phyloP scores from a whole-genome alignment of 1,140 invertebrate genomes.

The Branchinecta lindahli region DNA sequence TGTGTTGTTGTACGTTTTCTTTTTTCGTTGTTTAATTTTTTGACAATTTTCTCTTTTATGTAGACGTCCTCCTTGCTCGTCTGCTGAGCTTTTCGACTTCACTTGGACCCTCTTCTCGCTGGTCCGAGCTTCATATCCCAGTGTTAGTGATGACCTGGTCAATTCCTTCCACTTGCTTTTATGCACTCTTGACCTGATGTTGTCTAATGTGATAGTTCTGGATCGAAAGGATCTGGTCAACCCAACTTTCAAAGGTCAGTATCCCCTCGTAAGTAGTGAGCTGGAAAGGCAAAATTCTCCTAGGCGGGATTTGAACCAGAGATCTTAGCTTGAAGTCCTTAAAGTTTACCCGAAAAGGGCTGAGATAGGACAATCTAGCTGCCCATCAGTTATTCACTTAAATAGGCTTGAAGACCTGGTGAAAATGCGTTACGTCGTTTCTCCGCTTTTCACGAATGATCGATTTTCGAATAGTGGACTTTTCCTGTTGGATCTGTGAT shows the following conservation, averaged over 20 bases:
- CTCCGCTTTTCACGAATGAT: too few relatives aligned
- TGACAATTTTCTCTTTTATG: constrained; percentile 20
- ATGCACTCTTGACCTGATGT: constrained; percentile 79
- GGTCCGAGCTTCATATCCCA: constrained; percentile 68
- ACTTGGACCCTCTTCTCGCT: constrained; percentile 83
- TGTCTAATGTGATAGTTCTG: constrained; percentile 62
- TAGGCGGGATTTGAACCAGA: too few relatives aligned
- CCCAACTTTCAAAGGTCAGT: constrained; percentile 56
- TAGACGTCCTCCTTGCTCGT: constrained; percentile 51
- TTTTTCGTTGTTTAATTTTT: too few relatives aligned
- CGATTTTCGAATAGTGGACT: too few relatives aligned
- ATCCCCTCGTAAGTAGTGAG: constrained; percentile 6
- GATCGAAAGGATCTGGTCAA: constrained; percentile 72
- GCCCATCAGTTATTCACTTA: too few relatives aligned
- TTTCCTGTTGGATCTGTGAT: too few relatives aligned
- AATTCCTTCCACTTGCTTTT: constrained; percentile 84
- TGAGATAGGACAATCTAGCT: too few relatives aligned
- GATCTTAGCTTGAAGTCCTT: too few relatives aligned
- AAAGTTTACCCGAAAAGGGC: too few relatives aligned
- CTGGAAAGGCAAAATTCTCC: not conserved
- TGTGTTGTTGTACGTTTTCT: too few relatives aligned
- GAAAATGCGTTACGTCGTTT: too few relatives aligned
- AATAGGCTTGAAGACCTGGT: too few relatives aligned
- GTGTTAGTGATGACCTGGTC: constrained; percentile 77
- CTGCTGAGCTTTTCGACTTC: constrained; percentile 73